Conservation (phyloP, 2,888 invertebrate species). For the Ormyrus nitidulus region DNA sequence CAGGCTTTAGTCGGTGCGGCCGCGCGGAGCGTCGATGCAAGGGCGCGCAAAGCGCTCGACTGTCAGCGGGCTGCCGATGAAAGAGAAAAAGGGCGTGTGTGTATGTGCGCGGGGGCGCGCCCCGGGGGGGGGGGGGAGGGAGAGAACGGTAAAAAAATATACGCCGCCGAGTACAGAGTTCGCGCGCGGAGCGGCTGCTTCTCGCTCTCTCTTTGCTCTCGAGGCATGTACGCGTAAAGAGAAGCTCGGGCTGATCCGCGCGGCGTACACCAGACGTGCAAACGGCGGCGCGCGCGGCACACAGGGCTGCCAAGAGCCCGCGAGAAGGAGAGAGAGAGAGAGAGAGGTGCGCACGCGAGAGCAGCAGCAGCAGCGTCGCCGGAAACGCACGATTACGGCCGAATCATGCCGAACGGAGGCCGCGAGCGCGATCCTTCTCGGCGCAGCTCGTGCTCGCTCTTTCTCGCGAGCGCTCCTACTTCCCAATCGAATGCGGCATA, state of each 20-base stretch:
- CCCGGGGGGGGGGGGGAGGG: slow-evolving; percentile 6
- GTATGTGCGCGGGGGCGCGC: slow-evolving; percentile 19
- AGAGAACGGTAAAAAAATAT: background rate
- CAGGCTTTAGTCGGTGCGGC: background rate
- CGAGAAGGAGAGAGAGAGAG: background rate
- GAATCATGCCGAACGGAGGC: slow-evolving; percentile 52
- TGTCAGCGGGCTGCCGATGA: slow-evolving; percentile 43
- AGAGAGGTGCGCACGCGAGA: slow-evolving; percentile 31
- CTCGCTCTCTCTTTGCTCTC: slow-evolving; percentile 3
- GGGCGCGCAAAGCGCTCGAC: slow-evolving; percentile 48
- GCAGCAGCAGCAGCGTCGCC: slow-evolving; percentile 12
- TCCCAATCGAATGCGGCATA: slow-evolving; percentile 43
- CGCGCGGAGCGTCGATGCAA: slow-evolving; percentile 40
- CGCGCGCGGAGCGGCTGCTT: slow-evolving; percentile 27
- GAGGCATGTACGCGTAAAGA: too few relatives aligned
- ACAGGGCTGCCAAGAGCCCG: background rate
- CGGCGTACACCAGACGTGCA: slow-evolving; percentile 68
- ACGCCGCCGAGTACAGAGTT: background rate
- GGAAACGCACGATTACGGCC: slow-evolving; percentile 54
- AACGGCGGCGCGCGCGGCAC: slow-evolving; percentile 66
- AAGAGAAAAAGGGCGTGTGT: slow-evolving; percentile 46
- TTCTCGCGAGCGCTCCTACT: background rate
- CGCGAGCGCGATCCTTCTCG: slow-evolving; percentile 21
- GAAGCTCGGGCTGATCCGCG: slow-evolving; percentile 65
- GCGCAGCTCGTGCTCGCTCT: slow-evolving; percentile 1